Conservation (phyloP, 2,113 vertebrate species). For the Dasyurus viverrinus region DNA sequence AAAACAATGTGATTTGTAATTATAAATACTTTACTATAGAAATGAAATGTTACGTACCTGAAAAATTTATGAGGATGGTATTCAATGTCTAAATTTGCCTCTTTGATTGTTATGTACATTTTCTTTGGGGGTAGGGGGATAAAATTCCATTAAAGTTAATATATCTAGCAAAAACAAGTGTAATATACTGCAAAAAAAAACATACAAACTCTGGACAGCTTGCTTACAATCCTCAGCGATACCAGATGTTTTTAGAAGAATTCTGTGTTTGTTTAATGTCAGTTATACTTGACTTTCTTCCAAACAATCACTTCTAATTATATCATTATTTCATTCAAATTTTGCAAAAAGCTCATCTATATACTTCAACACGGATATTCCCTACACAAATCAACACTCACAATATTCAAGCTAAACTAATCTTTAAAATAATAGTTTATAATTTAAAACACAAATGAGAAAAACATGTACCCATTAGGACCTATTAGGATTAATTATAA, state of each 20-base stretch:
- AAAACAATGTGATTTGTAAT: neutral
- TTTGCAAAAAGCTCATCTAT: neutral
- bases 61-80: neutral
- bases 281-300: slow-evolving; percentile 11
- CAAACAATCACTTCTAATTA: slow-evolving; percentile 7
- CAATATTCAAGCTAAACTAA: neutral
- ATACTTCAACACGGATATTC: neutral
- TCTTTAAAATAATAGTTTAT: neutral
- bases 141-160: neutral
- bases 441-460: slow-evolving; percentile 5
- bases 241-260: slow-evolving; percentile 8
- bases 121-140: neutral
- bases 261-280: neutral
- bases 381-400: neutral
- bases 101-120: neutral
- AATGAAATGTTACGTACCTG: neutral
- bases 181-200: neutral
- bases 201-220: neutral
- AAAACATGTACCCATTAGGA: neutral
- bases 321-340: slow-evolving; percentile 14
- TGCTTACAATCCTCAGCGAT: neutral
- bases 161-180: neutral
- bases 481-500: neutral
- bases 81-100: neutral
- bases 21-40: neutral